Evolutionary conservation across 2,797 vertebrate genomes (phyloP).

Genomic region (Sebastes iracundus): DNA sequence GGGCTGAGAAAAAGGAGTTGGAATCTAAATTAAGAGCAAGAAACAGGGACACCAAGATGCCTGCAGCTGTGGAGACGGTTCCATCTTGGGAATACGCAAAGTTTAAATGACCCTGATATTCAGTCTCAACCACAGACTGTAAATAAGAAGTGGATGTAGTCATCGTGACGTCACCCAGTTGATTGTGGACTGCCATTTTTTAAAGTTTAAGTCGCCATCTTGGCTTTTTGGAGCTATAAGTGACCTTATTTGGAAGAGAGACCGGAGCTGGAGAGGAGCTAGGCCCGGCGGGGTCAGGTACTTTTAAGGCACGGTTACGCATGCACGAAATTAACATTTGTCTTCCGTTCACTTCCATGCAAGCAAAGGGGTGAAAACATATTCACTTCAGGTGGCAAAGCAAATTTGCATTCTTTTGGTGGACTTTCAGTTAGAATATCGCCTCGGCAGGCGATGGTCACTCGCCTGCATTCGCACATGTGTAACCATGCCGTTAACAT

Average conservation of each 20-base stretch:
- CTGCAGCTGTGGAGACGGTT: conserved; percentile 5
- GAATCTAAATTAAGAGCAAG: conserved; percentile 24
- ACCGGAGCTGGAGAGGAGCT: neutral
- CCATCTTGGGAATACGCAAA: conserved; percentile 11
- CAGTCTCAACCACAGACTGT: neutral
- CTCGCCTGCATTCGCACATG: too few relatives aligned
- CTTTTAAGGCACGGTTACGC: too few relatives aligned
- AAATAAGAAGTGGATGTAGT: neutral
- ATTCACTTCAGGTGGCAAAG: too few relatives aligned
- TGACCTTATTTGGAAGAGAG: neutral
- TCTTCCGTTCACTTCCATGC: too few relatives aligned
- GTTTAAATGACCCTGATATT: neutral
- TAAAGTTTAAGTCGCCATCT: neutral
- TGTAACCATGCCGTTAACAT: neutral
- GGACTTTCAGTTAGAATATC: too few relatives aligned
- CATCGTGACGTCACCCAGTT: neutral
- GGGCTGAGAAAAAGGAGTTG: conserved; percentile 21
- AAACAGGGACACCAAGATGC: conserved; percentile 24
- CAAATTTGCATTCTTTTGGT: too few relatives aligned
- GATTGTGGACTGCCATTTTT: neutral
- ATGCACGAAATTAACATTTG: too few relatives aligned
- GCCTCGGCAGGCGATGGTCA: too few relatives aligned
- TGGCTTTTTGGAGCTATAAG: neutral
- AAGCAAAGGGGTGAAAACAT: fast-evolving
- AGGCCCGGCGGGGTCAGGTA: neutral